A percentile compares a stretch with the other conserved stretches of the same genome.
These are phyloP conservation scores for Anthopleura xanthogrammica DNA, from an alignment of 92 coral and sea anemone genomes.

Conservation along the genomic window DNA sequence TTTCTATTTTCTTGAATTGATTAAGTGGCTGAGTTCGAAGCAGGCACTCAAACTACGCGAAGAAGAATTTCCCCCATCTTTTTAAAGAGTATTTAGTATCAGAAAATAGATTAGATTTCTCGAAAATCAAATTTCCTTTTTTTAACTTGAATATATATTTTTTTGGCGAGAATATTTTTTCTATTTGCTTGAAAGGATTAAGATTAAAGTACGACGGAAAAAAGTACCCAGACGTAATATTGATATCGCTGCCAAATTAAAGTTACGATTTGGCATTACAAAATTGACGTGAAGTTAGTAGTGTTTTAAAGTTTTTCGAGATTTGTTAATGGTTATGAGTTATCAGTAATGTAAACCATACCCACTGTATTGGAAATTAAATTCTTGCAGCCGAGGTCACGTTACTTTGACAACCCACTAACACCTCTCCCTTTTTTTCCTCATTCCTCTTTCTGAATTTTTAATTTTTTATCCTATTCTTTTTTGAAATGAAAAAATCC, in stretches of 20 bases:
- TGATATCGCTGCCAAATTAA: neutral
- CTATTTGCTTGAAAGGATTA: no score
- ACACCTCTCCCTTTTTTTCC: neutral
- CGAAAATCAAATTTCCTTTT: neutral
- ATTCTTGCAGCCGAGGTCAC: slow-evolving; percentile 2
- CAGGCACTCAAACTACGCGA: no score
- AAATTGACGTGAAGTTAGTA: neutral
- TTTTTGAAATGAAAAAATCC: no score
- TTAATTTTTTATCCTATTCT: neutral
- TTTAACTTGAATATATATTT: no score
- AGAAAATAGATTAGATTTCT: neutral
- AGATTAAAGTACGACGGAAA: neutral
- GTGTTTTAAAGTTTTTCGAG: neutral
- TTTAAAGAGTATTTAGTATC: neutral
- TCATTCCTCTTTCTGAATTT: neutral
- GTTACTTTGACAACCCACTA: neutral
- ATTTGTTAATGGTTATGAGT: neutral
- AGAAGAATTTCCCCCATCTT: no score
- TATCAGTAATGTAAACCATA: neutral
- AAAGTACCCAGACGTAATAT: neutral
- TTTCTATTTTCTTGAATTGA: no score
- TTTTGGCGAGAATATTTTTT: no score
- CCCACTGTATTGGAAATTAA: slow-evolving; percentile 12
- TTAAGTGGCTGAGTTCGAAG: no score
- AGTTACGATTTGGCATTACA: neutral